Evolutionary conservation across 2,113 vertebrate species (phyloP), one percentile per base, ranked within the genome.

Genomic region (Phocoena sinus): DNA sequence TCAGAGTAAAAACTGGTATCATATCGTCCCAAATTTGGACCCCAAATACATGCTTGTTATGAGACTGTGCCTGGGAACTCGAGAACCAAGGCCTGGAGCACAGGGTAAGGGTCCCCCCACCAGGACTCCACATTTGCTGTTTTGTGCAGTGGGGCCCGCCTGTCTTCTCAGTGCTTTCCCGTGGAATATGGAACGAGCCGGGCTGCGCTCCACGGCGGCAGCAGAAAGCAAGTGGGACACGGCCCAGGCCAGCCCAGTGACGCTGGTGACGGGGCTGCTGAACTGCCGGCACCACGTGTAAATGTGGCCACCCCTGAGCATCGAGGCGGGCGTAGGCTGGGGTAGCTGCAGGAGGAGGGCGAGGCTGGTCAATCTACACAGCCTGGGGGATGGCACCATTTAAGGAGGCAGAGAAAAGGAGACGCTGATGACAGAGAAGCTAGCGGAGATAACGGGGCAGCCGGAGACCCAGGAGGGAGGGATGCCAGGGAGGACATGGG

Each of bases 371-470:
- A 7, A 15, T 41, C 71, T n/a, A 44, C 31, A 50, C 21, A 21
- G 60, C 53, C 53, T 25, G 23, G 38, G 53, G 26, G 6, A 13
- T 5, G 9, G 13, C 28, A 23, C 0, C 0, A n/a, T 18, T n/a
- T 21, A n/a, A 26, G 65, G 67, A 23, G 56, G 5, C 6, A 15
- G 47, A 62, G 60, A 50, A 26, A 67, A 36, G 33, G 73, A 91
- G 77, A n/a, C 38, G 11, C 50, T 5, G 6, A 8, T 6, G 79
- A 28, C 31, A 36, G 21, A 53, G 53, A 33, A 31, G 44, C 8
- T 0, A 9, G n/a, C 8, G 1, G 36, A 26, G 44, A 3, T 1
- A 0, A 11, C 4, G 9, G 36, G 47, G 3, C 17, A 1, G 4
- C 15, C 1, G 0, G 65, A 62, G 38, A 9, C 11, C 1, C 41